phyloP scores from a whole-genome alignment of 2,888 invertebrate species.

The Conistra vaccinii region DNA sequence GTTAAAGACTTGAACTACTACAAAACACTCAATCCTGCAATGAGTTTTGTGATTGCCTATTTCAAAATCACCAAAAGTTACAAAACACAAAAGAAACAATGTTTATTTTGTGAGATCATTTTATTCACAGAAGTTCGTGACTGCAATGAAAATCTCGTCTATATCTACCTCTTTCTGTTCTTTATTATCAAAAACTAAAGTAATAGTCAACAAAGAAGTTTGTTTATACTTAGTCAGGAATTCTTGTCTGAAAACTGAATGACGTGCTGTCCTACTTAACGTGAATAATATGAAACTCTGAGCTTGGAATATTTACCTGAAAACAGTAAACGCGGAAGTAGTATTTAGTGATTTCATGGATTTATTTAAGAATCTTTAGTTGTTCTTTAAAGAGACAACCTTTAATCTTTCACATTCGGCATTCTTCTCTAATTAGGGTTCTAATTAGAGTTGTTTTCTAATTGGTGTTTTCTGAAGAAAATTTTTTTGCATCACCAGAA shows the following conservation, averaged over 20 bases:
- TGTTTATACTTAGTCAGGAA: conserved; percentile 46
- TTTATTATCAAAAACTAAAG: conserved; percentile 24
- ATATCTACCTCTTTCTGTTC: conserved; percentile 12
- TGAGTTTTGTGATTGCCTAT: not conserved
- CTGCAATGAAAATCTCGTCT: conserved; percentile 5
- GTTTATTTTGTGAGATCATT: conserved; percentile 29
- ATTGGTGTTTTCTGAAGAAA: not conserved
- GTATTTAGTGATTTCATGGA: not conserved
- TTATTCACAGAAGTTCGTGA: conserved; percentile 17
- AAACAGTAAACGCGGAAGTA: not conserved
- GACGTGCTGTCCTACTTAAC: conserved; percentile 29
- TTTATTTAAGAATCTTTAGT: not conserved
- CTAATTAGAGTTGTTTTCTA: not conserved
- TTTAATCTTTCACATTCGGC: not conserved
- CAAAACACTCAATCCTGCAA: not conserved
- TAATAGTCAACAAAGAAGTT: conserved; percentile 24
- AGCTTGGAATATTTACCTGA: conserved; percentile 9
- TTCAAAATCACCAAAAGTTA: not conserved
- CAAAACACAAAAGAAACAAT: conserved; percentile 15
- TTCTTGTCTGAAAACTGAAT: conserved; percentile 34
- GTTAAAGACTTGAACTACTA: not conserved
- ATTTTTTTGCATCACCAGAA: not conserved
- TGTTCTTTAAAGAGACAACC: too few species aligned
- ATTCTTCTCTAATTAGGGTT: too few species aligned
- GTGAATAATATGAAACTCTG: conserved; percentile 10